Conservation (phyloP, 1,140 invertebrate species). For the Bicyclus anynana region DNA sequence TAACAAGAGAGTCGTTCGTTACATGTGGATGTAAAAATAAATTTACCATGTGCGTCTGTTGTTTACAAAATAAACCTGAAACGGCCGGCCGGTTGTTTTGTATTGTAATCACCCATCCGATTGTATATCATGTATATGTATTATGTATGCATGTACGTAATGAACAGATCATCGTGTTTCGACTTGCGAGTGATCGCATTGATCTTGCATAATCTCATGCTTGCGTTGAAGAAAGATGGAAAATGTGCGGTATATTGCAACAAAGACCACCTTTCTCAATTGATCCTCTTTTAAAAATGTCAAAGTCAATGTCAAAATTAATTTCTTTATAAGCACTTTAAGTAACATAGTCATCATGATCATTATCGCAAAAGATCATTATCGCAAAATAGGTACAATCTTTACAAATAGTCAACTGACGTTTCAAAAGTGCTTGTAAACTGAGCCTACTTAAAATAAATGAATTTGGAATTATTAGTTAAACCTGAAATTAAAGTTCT, state of each 20-base stretch:
- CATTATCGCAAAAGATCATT: no score
- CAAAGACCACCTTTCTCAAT: neutral
- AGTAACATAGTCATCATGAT: no score
- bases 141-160: slow-evolving; percentile 1
- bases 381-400: no score
- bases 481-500: no score
- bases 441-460: no score
- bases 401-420: no score
- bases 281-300: no score
- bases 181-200: neutral
- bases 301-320: no score
- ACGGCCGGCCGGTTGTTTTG: neutral
- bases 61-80: neutral
- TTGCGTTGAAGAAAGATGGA: neutral
- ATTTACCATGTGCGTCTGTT: neutral
- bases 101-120: neutral
- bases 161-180: neutral
- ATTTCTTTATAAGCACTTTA: no score
- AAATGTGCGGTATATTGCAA: neutral
- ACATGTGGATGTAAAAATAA: neutral
- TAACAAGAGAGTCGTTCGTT: neutral
- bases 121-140: neutral
- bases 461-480: no score
- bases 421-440: no score
- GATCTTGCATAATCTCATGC: neutral